Base-by-base conservation (phyloP, 2,797 vertebrate species). In the Rhabdophis nuchalis region DNA sequence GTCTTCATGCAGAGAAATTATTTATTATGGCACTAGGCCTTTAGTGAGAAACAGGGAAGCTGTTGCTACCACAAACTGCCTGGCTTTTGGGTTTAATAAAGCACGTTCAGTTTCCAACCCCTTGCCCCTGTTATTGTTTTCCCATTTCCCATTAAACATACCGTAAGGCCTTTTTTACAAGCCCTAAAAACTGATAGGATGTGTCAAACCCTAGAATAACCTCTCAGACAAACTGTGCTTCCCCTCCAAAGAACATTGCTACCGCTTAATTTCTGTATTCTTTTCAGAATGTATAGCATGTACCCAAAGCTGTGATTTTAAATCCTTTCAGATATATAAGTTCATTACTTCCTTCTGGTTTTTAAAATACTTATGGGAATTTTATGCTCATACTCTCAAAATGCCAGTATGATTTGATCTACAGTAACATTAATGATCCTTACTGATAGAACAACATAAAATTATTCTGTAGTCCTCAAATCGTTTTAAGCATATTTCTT, bases 21-120 rank as follows among this genome's bases (percentile, higher is more conserved):
- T 98, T 99, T 99, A 99, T 98, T 99, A 99, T 98, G 98, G 97
- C 97, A 96, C 92, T 91, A 57, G 97, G 97, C 97, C 97, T 97
- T 97, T 98, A 98, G 98, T 97, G 97, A 98, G 97, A 97, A 97
- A 97, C 97, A 97, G 97, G 96, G 96, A 97, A 97, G 97, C 96
- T 96, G 96, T 97, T 92, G 96, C 97, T 98, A 90, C 97, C 97
- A 97, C 97, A 98, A 98, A 98, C 97, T 97, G 97, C 97, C 96
- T 97, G 97, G 97, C 97, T 98, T 72, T 98, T 98, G 97, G 97
- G 97, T 98, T 98, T 98, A 98, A 97, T 98, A 98, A 98, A 98
- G 98, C 97, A 97, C 97, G 20, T 98, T 97, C 97, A 97, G 98
- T 92, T 96, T 92, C 96, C 95, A 95, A 92, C 95, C 94, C 94